Percentiles rank a stretch among this genome's conserved stretches.
These are phyloP conservation scores for Luffia ferchaultella DNA, from an alignment of 2,888 invertebrate genomes.

Conservation along the genomic window DNA sequence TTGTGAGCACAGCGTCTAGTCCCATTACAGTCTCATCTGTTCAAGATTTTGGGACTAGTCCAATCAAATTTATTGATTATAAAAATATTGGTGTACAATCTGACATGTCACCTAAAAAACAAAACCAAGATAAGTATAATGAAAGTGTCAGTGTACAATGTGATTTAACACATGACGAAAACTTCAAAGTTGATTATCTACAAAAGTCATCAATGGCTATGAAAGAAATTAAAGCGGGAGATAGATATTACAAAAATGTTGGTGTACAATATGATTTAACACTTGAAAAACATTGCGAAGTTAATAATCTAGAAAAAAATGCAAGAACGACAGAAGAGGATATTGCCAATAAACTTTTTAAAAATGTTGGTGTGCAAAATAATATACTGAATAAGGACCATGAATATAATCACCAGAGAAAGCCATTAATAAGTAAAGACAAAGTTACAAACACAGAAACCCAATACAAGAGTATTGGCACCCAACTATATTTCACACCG, in stretches of 20 bases:
- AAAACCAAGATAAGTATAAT: slow-evolving; percentile 21
- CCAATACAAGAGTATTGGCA: no score
- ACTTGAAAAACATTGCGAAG: slow-evolving; percentile 20
- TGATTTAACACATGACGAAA: slow-evolving; percentile 21
- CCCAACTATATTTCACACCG: no score
- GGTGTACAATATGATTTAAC: slow-evolving; percentile 17
- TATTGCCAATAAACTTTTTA: no score
- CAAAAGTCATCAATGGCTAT: no score
- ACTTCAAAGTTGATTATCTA: no score
- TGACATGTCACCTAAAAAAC: slow-evolving; percentile 6
- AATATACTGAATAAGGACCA: no score
- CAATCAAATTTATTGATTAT: slow-evolving; percentile 15
- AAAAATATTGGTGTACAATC: slow-evolving; percentile 4
- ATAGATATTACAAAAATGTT: slow-evolving; percentile 8
- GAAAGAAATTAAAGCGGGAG: slow-evolving; percentile 10
- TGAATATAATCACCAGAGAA: no score
- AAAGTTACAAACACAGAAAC: no score
- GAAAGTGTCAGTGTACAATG: slow-evolving; percentile 17
- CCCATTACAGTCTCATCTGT: slow-evolving; percentile 12
- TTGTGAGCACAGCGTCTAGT: slow-evolving; percentile 13
- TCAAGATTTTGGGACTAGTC: slow-evolving; percentile 17
- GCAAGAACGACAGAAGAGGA: no score
- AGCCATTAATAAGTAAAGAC: no score
- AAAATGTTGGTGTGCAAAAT: no score
- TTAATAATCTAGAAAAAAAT: slow-evolving; percentile 25